These are phyloP conservation scores for Falco novaeseelandiae DNA, from an alignment of 2,797 vertebrate genomes.

Conservation along the genomic window DNA sequence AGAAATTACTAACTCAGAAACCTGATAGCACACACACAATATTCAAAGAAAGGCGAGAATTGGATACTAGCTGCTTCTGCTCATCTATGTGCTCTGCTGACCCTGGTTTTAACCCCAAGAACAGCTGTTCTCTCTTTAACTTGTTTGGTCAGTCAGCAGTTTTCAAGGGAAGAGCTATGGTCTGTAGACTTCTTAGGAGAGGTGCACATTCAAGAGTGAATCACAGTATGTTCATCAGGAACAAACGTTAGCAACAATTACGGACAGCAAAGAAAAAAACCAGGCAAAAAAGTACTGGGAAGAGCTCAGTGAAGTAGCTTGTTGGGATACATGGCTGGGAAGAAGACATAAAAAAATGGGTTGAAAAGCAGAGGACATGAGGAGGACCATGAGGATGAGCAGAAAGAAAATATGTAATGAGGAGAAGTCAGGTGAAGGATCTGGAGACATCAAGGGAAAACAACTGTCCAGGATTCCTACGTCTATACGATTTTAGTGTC, in stretches of 20 bases:
- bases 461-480: neutral
- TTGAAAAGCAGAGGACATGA: neutral
- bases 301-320: neutral
- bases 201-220: neutral
- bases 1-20: neutral
- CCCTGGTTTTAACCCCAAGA: neutral
- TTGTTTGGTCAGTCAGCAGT: neutral
- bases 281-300: neutral
- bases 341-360: neutral
- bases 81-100: neutral
- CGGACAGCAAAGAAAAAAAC: neutral
- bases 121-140: neutral
- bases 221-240: neutral
- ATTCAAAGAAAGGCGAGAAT: neutral
- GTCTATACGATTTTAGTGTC: neutral
- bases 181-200: neutral
- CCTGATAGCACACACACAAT: accelerated
- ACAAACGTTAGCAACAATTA: neutral
- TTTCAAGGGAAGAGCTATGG: neutral
- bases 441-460: neutral
- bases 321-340: neutral
- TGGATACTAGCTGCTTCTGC: neutral
- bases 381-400: neutral
- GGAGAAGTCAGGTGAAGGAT: neutral
- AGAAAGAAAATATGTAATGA: neutral